Evolutionary conservation across 1,140 invertebrate genomes (phyloP).

Genomic region (Neocloeon triangulifer): DNA sequence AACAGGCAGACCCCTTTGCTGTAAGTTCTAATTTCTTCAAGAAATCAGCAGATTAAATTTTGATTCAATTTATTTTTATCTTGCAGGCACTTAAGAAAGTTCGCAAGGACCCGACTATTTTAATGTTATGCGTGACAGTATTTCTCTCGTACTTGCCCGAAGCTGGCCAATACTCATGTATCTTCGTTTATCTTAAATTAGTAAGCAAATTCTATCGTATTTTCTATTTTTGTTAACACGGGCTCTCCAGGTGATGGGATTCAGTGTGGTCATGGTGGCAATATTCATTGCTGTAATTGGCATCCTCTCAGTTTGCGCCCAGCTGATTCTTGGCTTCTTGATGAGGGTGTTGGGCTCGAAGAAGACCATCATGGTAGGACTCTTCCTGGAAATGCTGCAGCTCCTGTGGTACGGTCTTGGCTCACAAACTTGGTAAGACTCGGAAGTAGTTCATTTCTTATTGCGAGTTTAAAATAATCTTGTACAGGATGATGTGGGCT

Average conservation of each 20-base stretch:
- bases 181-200: slow-evolving; percentile 97
- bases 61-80: slow-evolving; percentile 5
- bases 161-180: slow-evolving; percentile 95
- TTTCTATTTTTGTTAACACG: slow-evolving; percentile 7
- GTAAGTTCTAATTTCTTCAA: slow-evolving; percentile 21
- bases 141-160: slow-evolving; percentile 98
- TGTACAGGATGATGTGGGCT: slow-evolving; percentile 91
- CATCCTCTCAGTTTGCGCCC: slow-evolving; percentile 85
- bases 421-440: slow-evolving; percentile 48
- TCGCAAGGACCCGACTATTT: slow-evolving; percentile 84
- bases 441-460: background rate
- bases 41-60: too few species aligned
- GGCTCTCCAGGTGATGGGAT: slow-evolving; percentile 62
- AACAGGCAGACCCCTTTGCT: slow-evolving; percentile 94
- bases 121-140: slow-evolving; percentile 91
- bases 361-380: slow-evolving; percentile 90
- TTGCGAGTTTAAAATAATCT: slow-evolving; percentile 6
- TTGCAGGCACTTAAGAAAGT: slow-evolving; percentile 67
- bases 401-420: slow-evolving; percentile 93
- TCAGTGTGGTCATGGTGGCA: slow-evolving; percentile 83
- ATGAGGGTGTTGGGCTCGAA: slow-evolving; percentile 86
- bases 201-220: slow-evolving; percentile 24
- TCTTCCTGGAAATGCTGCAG: slow-evolving; percentile 91
- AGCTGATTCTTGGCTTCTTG: slow-evolving; percentile 70
- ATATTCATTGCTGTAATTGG: slow-evolving; percentile 95